phyloP scores from a whole-genome alignment of 1,140 invertebrate genomes.

The Meloidogyne floridensis region DNA sequence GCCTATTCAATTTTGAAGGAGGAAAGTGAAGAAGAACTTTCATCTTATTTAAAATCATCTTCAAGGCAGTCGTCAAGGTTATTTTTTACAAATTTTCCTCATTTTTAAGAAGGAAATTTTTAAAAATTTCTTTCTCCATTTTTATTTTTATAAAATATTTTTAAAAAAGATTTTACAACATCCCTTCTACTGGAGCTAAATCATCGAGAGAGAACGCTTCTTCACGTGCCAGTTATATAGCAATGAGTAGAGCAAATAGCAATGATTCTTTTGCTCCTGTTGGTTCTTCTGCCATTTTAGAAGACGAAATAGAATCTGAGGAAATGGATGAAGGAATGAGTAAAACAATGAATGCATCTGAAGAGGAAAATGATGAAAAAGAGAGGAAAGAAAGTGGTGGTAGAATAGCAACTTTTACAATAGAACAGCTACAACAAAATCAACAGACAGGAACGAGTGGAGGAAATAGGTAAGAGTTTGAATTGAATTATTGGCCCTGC shows the following conservation, averaged over 20 bases:
- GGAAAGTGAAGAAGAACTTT: constrained; percentile 63
- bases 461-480: not conserved
- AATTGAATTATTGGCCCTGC: too few relatives aligned
- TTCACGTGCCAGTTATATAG: constrained; percentile 35
- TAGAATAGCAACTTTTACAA: too few relatives aligned
- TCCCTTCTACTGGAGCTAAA: constrained; percentile 11
- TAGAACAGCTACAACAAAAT: not conserved
- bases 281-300: constrained; percentile 34
- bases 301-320: constrained; percentile 38
- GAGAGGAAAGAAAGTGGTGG: not conserved
- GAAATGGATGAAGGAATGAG: constrained; percentile 26
- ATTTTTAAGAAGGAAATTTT: too few relatives aligned
- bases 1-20: constrained; percentile 65
- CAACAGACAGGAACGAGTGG: not conserved
- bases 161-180: constrained; percentile 29
- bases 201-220: constrained; percentile 12
- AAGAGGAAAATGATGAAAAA: not conserved
- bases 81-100: too few relatives aligned
- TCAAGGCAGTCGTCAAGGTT: constrained; percentile 65
- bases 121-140: constrained; percentile 23
- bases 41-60: constrained; percentile 58
- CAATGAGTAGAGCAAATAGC: constrained; percentile 38
- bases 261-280: constrained; percentile 39
- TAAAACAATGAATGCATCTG: not conserved
- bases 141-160: too few relatives aligned